Base-by-base conservation (phyloP, 2,888 invertebrate species). In the Heliconius sara region DNA sequence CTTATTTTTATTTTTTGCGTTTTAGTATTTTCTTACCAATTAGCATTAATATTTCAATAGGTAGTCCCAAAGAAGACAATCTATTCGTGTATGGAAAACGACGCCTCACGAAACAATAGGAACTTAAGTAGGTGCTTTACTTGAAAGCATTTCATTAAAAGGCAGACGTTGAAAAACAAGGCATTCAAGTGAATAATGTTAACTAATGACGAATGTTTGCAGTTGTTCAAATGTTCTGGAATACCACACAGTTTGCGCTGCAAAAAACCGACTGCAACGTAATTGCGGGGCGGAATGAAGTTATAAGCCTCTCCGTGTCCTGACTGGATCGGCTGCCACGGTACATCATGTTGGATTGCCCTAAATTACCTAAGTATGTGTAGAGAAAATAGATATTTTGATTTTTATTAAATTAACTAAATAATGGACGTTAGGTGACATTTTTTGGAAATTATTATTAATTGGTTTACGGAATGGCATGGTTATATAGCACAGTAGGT, bases 141-240 rank as follows among this genome's bases (percentile, higher is more conserved):
- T 84, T 78, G 80, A 83, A 85, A 83, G 86, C 85, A 86, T 88
- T 89, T 88, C 86, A 89, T 90, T 90, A 89, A 88, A 89, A 90
- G 86, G 89, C 90, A 91, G 91, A 92, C 90, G 90, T 79, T 86
- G 88, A 91, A 92, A 92, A 92, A 92, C 88, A 86, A 85, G 86
- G 87, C 86, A 88, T 88, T 85, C 87, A 85, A 88, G 87, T 90
- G 90, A 92, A 91, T 91, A 91, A 91, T 91, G 89, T 90, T 87
- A 90, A 88, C 87, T 92, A 92, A 92, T 91, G 91, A 91, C 88
- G 91, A 90, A 92, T 91, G 90, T 91, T 91, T 90, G 88, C 87
- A 88, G 88, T 90, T 88, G 90, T 89, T 88, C 88, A 88, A 88
- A 88, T 87, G 87, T 90, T 89, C 85, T 85, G 83, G 86, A 89